Conservation (phyloP, 1,140 invertebrate species). For the Halictus rubicundus region DNA sequence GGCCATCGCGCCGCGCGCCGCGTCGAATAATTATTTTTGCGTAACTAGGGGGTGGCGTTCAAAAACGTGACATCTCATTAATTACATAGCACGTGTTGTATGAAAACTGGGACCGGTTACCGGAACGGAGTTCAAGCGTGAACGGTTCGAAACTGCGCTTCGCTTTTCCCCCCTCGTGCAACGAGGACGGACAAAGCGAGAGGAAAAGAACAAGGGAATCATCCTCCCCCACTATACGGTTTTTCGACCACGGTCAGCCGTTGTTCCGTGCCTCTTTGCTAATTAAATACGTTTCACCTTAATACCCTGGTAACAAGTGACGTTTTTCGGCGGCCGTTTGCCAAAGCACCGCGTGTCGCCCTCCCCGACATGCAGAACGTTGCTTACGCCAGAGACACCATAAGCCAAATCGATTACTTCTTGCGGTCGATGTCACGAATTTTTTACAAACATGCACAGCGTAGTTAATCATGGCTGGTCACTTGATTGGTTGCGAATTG, state of each 20-base stretch:
- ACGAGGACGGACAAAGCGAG: not conserved
- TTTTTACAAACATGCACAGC: too few species aligned
- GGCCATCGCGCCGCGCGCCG: not conserved
- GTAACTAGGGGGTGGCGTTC: not conserved
- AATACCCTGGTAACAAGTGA: constrained; percentile 5
- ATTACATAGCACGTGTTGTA: constrained; percentile 17
- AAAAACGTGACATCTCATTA: constrained; percentile 38
- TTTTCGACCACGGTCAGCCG: not conserved
- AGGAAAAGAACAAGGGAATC: not conserved
- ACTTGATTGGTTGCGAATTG: not conserved
- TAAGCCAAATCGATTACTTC: too few species aligned
- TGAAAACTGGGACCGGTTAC: constrained; percentile 21
- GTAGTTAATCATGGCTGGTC: too few species aligned
- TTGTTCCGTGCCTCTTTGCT: not conserved
- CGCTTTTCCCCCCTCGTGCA: not conserved
- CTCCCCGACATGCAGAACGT: too few species aligned
- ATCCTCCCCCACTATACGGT: not conserved
- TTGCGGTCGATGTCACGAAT: too few species aligned
- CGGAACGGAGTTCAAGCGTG: not conserved
- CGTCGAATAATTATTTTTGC: constrained; percentile 30
- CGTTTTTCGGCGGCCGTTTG: not conserved
- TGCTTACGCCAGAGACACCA: too few species aligned
- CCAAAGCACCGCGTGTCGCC: not conserved
- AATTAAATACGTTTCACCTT: constrained; percentile 37
- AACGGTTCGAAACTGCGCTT: not conserved